Base-by-base conservation (phyloP, 1,140 invertebrate genomes). In the Brachionus rubens region DNA sequence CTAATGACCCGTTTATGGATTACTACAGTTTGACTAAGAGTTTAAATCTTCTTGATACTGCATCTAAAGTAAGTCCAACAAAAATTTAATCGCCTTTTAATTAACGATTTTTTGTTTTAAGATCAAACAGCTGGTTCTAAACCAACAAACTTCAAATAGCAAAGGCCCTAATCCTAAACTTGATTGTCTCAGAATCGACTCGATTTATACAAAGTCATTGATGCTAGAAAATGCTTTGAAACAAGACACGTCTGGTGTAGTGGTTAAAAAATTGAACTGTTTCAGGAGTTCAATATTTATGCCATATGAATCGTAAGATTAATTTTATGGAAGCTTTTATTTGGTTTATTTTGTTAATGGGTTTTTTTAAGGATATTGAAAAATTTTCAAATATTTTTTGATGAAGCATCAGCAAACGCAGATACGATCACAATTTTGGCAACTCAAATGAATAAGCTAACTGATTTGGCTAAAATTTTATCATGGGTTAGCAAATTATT, bases 121-220 rank as follows among this genome's bases (percentile, higher is more conserved):
- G 68, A 40, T 72, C 7, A 72, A 72, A 41, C 68, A 72, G 41
- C 14, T 72, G 46, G 26, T 72, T 12, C 28, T 72, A 50, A 72
- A 72, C 26, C 68, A 72, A 24, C 68, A 72, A 50, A 72, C 68
- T 12, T 21, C 46, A 30, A 72, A 54, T 72, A 72, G 68, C 7
- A 43, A 50, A 26, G 68, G 46, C 1, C 46, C 68, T 5, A 72
- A 54, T 72, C 68, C 68, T 9, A 72, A 72, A 33, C 16, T 72
- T 19, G 47, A 72, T 24, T 72, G 68, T 16, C 16, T 72, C 16
- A n/a, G 41, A 48, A 72, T 72, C 21, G 68, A 50, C 30, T 24
- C 28, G 1, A 30, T 72, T 3, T 72, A 72, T 40, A 12, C 46
- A 54, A 72, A 54, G 21, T 48, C 68, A 50, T 36, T 72, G 6